A percentile compares a stretch with the other conserved stretches of the same genome.
Evolutionary conservation across 2,113 vertebrate genomes (phyloP).

Genomic region (Crotophaga sulcirostris): DNA sequence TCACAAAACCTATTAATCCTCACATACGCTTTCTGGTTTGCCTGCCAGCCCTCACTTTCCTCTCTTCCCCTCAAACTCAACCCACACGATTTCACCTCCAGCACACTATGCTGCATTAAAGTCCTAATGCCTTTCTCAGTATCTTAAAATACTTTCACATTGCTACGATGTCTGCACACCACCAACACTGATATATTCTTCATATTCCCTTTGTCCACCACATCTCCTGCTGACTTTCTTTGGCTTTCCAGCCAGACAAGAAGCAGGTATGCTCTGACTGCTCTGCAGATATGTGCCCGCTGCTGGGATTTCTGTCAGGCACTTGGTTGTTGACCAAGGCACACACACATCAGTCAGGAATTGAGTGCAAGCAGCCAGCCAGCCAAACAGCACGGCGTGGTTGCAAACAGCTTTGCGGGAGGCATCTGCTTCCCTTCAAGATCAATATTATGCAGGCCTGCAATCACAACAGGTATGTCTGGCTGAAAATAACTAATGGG

Average conservation of each 20-base stretch:
- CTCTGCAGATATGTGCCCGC: background rate
- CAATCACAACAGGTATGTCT: background rate
- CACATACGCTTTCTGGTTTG: background rate
- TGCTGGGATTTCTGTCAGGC: background rate
- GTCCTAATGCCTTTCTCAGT: background rate
- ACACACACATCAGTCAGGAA: background rate
- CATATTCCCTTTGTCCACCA: background rate
- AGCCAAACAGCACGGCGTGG: background rate
- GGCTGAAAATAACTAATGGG: conserved; percentile 4
- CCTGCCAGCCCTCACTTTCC: background rate
- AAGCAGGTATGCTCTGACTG: background rate
- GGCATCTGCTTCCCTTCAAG: background rate
- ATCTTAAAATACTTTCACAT: background rate
- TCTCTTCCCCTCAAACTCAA: background rate
- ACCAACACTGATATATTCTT: background rate
- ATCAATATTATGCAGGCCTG: background rate
- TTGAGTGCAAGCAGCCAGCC: background rate
- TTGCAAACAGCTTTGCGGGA: conserved; percentile 9
- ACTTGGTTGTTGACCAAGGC: background rate
- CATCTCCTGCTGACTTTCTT: background rate
- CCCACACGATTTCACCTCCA: background rate
- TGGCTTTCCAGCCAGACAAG: background rate
- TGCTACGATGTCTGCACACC: background rate
- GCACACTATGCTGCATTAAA: background rate
- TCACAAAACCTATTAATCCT: background rate